Evolutionary conservation across 2,797 vertebrate species (phyloP).

Genomic region (Naso thynnoides): DNA sequence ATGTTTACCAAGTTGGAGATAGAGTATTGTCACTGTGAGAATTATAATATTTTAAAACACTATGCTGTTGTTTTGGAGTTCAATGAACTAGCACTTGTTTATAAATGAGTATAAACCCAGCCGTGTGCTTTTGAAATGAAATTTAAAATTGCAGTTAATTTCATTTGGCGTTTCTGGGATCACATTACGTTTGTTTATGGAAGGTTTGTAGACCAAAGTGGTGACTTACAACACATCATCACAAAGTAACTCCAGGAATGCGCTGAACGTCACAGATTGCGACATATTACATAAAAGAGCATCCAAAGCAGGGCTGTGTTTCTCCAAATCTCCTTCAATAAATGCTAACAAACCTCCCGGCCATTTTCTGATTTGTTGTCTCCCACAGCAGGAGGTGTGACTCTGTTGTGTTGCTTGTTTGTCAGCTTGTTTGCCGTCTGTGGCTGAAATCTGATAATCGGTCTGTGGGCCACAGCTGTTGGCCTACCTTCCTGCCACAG

Average conservation of each 20-base stretch:
- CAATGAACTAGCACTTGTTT: neutral
- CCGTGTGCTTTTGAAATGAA: neutral
- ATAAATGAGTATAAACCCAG: neutral
- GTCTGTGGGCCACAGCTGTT: constrained; percentile 78
- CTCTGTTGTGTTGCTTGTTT: constrained; percentile 68
- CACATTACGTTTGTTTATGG: neutral
- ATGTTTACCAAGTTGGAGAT: neutral
- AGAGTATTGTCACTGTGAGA: neutral
- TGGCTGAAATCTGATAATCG: constrained; percentile 78
- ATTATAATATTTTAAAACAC: neutral
- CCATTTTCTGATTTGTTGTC: constrained; percentile 53
- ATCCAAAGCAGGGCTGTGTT: constrained; percentile 8
- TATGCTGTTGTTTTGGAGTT: too few species aligned
- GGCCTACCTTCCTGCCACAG: constrained; percentile 80
- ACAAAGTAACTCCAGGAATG: neutral
- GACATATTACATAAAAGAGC: constrained; percentile 36
- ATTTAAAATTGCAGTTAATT: neutral
- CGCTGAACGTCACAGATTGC: constrained; percentile 1
- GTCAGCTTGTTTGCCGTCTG: constrained; percentile 67
- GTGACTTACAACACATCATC: neutral
- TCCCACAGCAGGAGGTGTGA: constrained; percentile 66
- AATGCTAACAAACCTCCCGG: constrained; percentile 42
- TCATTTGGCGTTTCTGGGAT: neutral
- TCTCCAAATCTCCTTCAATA: constrained; percentile 34
- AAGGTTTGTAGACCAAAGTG: too few species aligned